Evolutionary conservation across 2,888 invertebrate genomes (phyloP), one percentile per base, ranked within the genome.

Genomic region (Nyleta sp.): DNA sequence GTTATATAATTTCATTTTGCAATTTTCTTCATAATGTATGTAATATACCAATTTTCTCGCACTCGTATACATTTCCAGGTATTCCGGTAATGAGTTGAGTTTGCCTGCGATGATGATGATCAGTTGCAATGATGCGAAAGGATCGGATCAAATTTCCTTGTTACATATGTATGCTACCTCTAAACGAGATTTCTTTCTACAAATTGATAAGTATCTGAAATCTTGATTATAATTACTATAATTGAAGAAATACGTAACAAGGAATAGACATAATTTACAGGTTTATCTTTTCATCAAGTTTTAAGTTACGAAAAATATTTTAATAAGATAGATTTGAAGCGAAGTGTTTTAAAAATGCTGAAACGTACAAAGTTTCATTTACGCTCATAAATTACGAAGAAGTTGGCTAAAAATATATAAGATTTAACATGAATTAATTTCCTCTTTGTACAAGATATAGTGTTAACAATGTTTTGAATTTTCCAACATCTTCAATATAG

Each of bases 141-240:
- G 48, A 46, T 74, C 33, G 60, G 33, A 67, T 74, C 74, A 67
- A 67, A 74, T 74, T 74, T 74, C 53, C 67, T 60, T 40, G 67
- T 67, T 74, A 67, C 31, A 31, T 60, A 67, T 60, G 42, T 46
- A 60, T 22, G 67, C 42, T 60, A 40, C 53, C 15, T 53, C 40
- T 53, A 53, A 53, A 74, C 20, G 52, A 73, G 65, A 67, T 73
- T 73, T 59, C 55, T 73, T 73, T 59, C 52, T 44, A 65, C 59
- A 65, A 73, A 73, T 72, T 73, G 73, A 73, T 73, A 59, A 65
- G 35, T 59, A 73, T 73, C 65, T 28, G 52, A 65, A 65, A 65
- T 67, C 24, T 65, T 67, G 59, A 44, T 52, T 57, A 40, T 40
- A 13, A 57, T 65, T 40, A 65, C 57, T 42, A 35, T 50, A 48